Base-by-base conservation (phyloP, 1,140 invertebrate genomes). In the Solen grandis region DNA sequence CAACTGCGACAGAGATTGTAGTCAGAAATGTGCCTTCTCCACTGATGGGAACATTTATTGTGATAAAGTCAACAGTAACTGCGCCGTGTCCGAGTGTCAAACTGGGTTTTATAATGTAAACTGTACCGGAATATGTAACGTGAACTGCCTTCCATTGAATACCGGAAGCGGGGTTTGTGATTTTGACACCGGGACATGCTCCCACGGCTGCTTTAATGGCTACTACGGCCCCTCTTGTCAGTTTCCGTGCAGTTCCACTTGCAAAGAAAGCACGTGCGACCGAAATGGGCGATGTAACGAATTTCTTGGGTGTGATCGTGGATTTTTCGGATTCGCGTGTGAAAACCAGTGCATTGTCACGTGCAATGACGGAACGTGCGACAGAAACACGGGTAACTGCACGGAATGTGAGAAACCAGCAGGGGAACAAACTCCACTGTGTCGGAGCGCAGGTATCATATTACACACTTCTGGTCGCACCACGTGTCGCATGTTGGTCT, bases 241-340 rank as follows among this genome's bases (percentile, higher is more conserved):
- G 25, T 5, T 25, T 33, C 25, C 13, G 0, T 76, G 73, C 31
- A 33, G 33, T 22, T 10, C 5, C 25, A 76, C 63, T 33, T 76
- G 73, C 38, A 29, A 19, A 0, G 59, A 41, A 4, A 41, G 41
- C 31, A 35, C 54, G 5, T 76, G 73, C 16, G 59, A 76, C 5
- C 57, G 73, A 50, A 36, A 52, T 65, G 73, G 73, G 14, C n/a
- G 33, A 65, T 76, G 73, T 65, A 25, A n/a, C 2, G 33, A 46
- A 22, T 14, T 5, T 46, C 41, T 76, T 0, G 73, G 73, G 16
- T 76, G 73, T 36, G 36, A 25, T 8, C 13, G 10, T 4, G 65
- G 54, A n/a, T 78, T 41, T 66, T 78, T 69, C 27, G 75, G 75
- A 2, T 46, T 60, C n/a, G 5, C 16, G 16, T 78, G 75, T 50